phyloP scores from a whole-genome alignment of 2,888 invertebrate species.

The Listrodromus nycthemerus region DNA sequence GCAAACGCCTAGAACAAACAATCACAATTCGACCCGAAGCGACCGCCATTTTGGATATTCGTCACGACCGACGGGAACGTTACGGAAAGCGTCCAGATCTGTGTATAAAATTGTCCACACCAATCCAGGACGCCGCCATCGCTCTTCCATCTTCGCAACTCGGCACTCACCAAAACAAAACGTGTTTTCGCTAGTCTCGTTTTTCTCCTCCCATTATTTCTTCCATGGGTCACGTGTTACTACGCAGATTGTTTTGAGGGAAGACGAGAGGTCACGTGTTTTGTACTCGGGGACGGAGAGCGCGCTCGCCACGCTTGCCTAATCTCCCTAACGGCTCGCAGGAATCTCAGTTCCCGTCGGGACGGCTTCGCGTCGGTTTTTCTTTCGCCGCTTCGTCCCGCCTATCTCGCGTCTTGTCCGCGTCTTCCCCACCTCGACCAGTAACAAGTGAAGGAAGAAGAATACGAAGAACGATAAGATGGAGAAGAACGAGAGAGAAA shows the following conservation, averaged over 20 bases:
- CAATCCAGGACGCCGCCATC: too few species aligned
- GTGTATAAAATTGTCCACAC: too few species aligned
- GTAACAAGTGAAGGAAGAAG: slow-evolving; percentile 18
- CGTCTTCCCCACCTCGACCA: slow-evolving; percentile 35
- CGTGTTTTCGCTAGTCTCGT: too few species aligned
- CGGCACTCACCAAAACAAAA: too few species aligned
- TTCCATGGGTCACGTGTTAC: slow-evolving; percentile 2
- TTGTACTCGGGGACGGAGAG: slow-evolving; percentile 12
- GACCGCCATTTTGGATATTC: too few species aligned
- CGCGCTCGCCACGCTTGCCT: slow-evolving; percentile 53
- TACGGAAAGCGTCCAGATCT: too few species aligned
- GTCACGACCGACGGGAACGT: too few species aligned
- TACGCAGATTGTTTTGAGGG: slow-evolving; percentile 8
- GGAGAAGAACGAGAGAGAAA: background rate
- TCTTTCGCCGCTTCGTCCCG: slow-evolving; percentile 35
- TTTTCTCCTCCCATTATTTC: background rate
- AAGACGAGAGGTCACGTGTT: slow-evolving; percentile 21
- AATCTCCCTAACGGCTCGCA: slow-evolving; percentile 52
- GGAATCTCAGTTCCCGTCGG: slow-evolving; percentile 39
- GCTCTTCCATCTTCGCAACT: too few species aligned
- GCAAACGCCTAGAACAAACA: too few species aligned
- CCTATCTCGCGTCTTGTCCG: slow-evolving; percentile 10
- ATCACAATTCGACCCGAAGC: too few species aligned
- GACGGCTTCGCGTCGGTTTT: slow-evolving; percentile 41
- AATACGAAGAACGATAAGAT: slow-evolving; percentile 21